A percentile compares a stretch with the other conserved stretches of the same genome.
These are phyloP conservation scores for Diabrotica undecimpunctata DNA, from an alignment of 1,140 invertebrate genomes.

Conservation along the genomic window DNA sequence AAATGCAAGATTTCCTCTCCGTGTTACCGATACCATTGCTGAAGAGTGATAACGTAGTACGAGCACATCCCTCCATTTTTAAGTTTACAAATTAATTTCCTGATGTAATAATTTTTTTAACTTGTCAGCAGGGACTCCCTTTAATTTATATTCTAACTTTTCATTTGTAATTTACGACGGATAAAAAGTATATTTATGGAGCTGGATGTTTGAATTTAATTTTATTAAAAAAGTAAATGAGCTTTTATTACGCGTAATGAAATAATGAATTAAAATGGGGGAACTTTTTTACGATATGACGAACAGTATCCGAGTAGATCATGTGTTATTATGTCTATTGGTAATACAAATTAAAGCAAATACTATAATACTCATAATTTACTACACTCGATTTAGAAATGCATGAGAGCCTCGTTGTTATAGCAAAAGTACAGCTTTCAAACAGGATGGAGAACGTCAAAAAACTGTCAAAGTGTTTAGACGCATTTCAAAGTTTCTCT, in stretches of 20 bases:
- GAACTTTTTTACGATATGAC: too few species aligned
- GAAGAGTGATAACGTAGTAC: background rate
- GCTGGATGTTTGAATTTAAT: background rate
- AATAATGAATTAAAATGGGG: too few species aligned
- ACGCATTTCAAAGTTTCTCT: too few species aligned
- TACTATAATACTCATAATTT: too few species aligned
- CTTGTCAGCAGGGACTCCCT: background rate
- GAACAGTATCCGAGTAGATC: too few species aligned
- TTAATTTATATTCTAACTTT: background rate
- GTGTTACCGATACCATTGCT: background rate
- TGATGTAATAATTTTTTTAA: background rate
- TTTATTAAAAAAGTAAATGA: conserved; percentile 1
- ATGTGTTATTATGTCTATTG: too few species aligned
- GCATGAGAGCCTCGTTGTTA: too few species aligned
- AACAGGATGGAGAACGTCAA: too few species aligned
- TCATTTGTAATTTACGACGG: conserved; percentile 1
- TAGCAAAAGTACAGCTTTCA: too few species aligned
- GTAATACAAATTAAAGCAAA: too few species aligned
- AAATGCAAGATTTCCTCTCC: background rate
- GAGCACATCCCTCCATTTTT: background rate
- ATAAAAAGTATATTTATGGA: background rate
- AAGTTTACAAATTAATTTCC: conserved; percentile 3
- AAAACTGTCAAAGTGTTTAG: too few species aligned
- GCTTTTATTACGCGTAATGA: background rate
- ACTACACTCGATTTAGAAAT: too few species aligned